These are phyloP conservation scores for Vireo griseus DNA, from an alignment of 2,797 vertebrate species.

Conservation along the genomic window DNA sequence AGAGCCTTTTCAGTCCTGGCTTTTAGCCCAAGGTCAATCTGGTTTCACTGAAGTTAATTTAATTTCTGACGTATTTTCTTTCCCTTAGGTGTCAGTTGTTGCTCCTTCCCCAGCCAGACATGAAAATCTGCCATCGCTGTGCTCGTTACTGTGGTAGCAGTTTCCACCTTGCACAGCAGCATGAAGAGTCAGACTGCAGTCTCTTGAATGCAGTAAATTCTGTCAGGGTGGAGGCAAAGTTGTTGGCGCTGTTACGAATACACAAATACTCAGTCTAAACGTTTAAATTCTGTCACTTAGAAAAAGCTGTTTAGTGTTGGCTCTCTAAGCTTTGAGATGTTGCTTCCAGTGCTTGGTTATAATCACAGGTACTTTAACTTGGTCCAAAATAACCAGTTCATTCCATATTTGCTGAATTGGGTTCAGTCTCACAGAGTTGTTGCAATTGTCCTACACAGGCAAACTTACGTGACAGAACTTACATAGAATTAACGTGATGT, in stretches of 20 bases:
- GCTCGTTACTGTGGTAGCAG: not conserved
- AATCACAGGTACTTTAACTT: not conserved
- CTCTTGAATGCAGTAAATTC: constrained; percentile 22
- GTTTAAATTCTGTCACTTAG: not conserved
- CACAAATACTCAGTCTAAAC: not conserved
- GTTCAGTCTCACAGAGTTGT: not conserved
- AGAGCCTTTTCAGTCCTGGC: not conserved
- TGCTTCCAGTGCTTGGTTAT: not conserved
- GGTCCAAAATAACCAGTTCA: not conserved
- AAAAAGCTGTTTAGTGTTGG: not conserved
- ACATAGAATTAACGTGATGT: not conserved
- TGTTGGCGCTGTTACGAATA: not conserved
- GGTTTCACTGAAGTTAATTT: not conserved
- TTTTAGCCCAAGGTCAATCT: not conserved
- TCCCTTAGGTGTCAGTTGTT: constrained; percentile 7
- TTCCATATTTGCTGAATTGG: not conserved
- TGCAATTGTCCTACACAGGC: not conserved
- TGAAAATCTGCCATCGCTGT: not conserved
- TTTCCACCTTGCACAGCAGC: constrained; percentile 2
- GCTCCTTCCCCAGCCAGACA: not conserved
- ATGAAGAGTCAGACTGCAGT: constrained; percentile 32
- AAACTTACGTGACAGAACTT: not conserved
- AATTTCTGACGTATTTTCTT: constrained; percentile 15
- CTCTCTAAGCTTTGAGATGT: not conserved
- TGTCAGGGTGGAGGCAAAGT: not conserved